Base-by-base conservation (phyloP, 2,113 vertebrate species). In the Datnioides undecimradiatus region DNA sequence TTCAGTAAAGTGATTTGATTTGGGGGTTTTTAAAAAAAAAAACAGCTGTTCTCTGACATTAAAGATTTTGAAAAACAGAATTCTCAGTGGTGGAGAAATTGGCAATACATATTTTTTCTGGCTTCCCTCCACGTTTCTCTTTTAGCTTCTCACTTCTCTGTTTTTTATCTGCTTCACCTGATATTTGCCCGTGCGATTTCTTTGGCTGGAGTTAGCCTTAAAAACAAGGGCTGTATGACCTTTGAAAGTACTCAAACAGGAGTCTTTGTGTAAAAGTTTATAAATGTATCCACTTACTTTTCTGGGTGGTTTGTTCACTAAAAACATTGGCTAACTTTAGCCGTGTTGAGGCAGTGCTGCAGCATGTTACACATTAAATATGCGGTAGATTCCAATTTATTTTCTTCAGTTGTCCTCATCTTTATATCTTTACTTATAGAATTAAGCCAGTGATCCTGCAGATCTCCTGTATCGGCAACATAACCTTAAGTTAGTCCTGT, bases 1-100 rank as follows among this genome's bases (percentile, higher is more conserved):
- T 63, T 33, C 11, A 17, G 59, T 21, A 41, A 63, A 69, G 43
- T 64, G 43, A 71, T 76, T 58, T 36, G 17, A 46, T 65, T 6
- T n/a, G n/a, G n/a, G n/a, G n/a, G n/a, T n/a, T 48, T 46, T 46
- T 17, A 4, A 46, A 27, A 23, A 31, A 45, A 14, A 10, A 1
- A 40, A 29, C 21, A 23, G 6, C 12, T 59, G 34, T 46, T 58
- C 27, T 51, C 25, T 73, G 77, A 66, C 83, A 81, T 87, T 83
- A 80, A 43, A 0, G 33, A 19, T 57, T 46, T 65, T 9, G 11
- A 4, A 38, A 73, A 55, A 60, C 34, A 49, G 34, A 65, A 68
- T 73, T 80, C 67, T 74, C 43, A 40, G 49, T 25, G 25, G 16
- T 33, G 62, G 62, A 63, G 45, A 72, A 52, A 71, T 75, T 67